Conservation (phyloP, 1,140 invertebrate species). For the Berghia stephanieae region DNA sequence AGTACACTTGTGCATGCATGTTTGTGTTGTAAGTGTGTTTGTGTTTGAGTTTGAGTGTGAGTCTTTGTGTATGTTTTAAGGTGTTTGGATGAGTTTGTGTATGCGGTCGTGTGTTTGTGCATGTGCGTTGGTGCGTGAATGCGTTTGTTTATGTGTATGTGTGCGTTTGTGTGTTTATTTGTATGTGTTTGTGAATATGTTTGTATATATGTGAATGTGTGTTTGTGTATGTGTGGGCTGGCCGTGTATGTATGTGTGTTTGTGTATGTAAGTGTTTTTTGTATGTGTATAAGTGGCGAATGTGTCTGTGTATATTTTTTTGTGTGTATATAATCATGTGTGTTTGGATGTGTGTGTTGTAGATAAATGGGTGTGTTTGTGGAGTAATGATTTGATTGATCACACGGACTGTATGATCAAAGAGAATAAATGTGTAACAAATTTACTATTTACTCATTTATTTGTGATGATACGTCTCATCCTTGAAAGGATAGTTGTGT, state of each 20-base stretch:
- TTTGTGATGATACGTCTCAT: no score
- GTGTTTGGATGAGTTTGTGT: conserved; percentile 2
- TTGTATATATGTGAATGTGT: neutral
- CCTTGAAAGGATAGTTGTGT: no score
- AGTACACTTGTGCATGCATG: neutral
- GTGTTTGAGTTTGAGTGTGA: neutral
- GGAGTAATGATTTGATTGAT: no score
- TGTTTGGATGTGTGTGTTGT: no score
- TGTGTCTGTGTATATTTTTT: neutral
- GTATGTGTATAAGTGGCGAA: no score
- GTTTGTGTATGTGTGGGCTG: neutral
- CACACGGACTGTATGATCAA: no score
- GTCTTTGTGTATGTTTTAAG: neutral
- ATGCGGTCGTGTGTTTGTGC: neutral
- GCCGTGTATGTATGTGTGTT: neutral
- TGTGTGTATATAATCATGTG: neutral
- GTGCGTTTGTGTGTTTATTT: neutral
- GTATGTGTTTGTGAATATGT: conserved; percentile 6
- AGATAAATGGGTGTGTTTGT: no score
- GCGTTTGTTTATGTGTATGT: conserved; percentile 3
- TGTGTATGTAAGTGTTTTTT: neutral
- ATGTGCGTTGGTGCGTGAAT: neutral
- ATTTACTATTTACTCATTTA: no score
- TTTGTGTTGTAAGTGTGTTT: neutral
- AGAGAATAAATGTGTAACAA: no score